Percentiles rank a stretch among this genome's conserved stretches.
Evolutionary conservation across 2,113 vertebrate genomes (phyloP).

Genomic region (Nothoprocta pentlandii): DNA sequence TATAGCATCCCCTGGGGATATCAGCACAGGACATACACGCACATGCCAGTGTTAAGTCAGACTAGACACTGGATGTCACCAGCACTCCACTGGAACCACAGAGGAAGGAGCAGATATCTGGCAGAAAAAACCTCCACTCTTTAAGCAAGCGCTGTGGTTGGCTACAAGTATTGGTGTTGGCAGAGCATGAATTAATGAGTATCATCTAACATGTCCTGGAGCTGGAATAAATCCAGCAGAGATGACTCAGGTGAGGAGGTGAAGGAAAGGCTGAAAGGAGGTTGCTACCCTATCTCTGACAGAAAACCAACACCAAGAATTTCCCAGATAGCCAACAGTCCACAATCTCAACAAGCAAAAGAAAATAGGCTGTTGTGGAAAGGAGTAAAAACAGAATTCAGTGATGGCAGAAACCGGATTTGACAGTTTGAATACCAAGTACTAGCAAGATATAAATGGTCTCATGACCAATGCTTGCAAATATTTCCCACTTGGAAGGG

Average conservation of each 20-base stretch:
- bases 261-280: neutral
- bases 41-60: neutral
- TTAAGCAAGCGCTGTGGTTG: slow-evolving; percentile 13
- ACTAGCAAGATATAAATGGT: neutral
- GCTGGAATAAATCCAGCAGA: neutral
- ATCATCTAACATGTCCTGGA: neutral
- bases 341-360: neutral
- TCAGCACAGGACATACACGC: neutral
- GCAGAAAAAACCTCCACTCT: slow-evolving; percentile 55
- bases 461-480: neutral
- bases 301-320: neutral
- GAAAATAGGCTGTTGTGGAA: neutral
- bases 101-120: slow-evolving; percentile 32
- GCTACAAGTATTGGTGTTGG: neutral
- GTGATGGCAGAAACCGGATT: neutral
- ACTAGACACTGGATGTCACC: slow-evolving; percentile 64
- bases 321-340: neutral
- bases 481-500: neutral
- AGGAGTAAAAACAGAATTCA: neutral
- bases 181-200: neutral
- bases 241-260: neutral
- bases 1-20: slow-evolving; percentile 31
- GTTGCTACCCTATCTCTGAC: neutral
- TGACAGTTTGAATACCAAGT: neutral
- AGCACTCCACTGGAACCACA: slow-evolving; percentile 49